A percentile compares a stretch with the other conserved stretches of the same genome.
These are phyloP conservation scores for Anarrhichthys ocellatus DNA, from an alignment of 2,113 vertebrate genomes.

Conservation along the genomic window DNA sequence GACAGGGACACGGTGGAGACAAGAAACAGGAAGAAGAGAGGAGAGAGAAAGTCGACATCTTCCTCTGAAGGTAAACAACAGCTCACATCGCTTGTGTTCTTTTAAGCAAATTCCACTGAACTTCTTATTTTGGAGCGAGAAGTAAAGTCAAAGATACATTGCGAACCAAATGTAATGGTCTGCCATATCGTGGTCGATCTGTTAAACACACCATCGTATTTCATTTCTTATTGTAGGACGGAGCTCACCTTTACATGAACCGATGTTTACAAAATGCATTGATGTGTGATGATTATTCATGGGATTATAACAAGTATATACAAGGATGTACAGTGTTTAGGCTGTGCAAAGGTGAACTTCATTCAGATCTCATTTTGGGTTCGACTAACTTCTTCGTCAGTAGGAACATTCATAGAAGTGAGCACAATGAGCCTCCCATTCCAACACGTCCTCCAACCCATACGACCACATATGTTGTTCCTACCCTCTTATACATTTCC, in stretches of 20 bases:
- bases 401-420: background rate
- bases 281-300: background rate
- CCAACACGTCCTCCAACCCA: too few species aligned
- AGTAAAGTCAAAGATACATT: background rate
- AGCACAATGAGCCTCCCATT: background rate
- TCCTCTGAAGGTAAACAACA: background rate
- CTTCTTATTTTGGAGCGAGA: background rate
- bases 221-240: background rate
- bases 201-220: background rate
- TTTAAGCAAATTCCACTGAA: background rate
- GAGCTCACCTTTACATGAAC: background rate
- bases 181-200: background rate
- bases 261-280: background rate
- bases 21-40: background rate
- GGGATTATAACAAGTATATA: conserved; percentile 34
- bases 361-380: background rate
- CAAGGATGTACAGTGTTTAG: background rate
- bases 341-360: background rate
- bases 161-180: background rate
- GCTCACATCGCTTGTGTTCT: background rate
- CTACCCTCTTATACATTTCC: too few species aligned
- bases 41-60: background rate
- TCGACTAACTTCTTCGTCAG: background rate
- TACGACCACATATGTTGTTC: too few species aligned
- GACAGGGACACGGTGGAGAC: background rate